These are phyloP conservation scores for Machaerirhynchus nigripectus DNA, from an alignment of 2,113 vertebrate genomes.

Conservation along the genomic window DNA sequence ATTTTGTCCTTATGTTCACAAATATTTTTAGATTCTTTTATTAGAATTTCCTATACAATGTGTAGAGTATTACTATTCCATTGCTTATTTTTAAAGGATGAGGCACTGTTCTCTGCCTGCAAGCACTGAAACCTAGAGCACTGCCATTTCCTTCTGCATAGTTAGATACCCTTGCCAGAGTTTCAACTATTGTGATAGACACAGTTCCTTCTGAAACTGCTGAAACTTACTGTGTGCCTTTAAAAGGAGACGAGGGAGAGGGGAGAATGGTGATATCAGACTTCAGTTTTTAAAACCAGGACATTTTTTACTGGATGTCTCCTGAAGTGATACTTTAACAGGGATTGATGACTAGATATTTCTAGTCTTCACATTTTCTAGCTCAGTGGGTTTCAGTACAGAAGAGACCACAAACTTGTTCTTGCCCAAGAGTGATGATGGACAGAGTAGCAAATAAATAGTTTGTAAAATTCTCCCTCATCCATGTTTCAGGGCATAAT, in stretches of 20 bases:
- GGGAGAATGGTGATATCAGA: not conserved
- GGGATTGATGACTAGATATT: not conserved
- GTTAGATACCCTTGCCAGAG: not conserved
- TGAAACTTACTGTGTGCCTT: not conserved
- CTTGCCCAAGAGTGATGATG: not conserved
- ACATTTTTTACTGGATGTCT: not conserved
- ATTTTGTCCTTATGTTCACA: not conserved
- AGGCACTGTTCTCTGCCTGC: not conserved
- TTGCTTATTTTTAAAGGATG: not conserved
- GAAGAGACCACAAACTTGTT: not conserved
- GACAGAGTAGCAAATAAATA: not conserved
- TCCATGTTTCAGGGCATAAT: not conserved
- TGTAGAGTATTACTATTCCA: not conserved
- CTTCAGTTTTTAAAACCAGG: constrained; percentile 1
- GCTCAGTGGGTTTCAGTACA: not conserved
- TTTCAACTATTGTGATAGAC: not conserved
- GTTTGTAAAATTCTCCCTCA: not conserved
- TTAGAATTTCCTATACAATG: not conserved
- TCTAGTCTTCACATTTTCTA: constrained; percentile 6
- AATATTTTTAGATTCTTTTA: not conserved
- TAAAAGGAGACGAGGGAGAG: not conserved
- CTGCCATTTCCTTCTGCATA: not conserved
- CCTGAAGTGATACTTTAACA: not conserved
- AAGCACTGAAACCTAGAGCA: not conserved
- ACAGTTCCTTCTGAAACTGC: not conserved